A percentile compares a stretch with the other conserved stretches of the same genome.
phyloP scores from a whole-genome alignment of 1,140 invertebrate genomes.

The Panulirus ornatus region DNA sequence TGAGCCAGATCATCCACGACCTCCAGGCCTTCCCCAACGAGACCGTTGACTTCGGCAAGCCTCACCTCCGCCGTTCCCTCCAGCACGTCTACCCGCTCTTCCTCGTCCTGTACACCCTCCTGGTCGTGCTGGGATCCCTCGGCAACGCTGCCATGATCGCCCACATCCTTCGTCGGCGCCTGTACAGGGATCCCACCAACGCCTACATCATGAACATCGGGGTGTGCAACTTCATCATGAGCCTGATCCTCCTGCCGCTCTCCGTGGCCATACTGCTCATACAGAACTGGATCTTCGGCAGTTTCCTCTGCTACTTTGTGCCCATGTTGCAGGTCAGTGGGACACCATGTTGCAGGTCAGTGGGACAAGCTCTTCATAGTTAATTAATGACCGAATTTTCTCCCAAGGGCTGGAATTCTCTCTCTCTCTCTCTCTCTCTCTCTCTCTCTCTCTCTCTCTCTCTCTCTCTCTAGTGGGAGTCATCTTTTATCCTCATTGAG shows the following conservation, averaged over 20 bases:
- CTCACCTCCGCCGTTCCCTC: slow-evolving; percentile 34
- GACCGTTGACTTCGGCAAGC: slow-evolving; percentile 39
- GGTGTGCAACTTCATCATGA: slow-evolving; percentile 55
- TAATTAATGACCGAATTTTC: no score
- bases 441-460: no score
- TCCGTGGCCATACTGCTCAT: slow-evolving; percentile 61
- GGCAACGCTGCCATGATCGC: slow-evolving; percentile 53
- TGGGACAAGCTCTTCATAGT: no score
- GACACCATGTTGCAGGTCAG: neutral
- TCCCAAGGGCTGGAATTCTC: no score
- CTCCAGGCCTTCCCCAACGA: slow-evolving; percentile 52
- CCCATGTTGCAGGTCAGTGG: slow-evolving; percentile 56
- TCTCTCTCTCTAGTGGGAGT: no score
- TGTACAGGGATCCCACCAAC: slow-evolving; percentile 49
- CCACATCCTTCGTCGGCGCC: slow-evolving; percentile 60
- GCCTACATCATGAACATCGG: slow-evolving; percentile 59
- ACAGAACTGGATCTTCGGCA: slow-evolving; percentile 65
- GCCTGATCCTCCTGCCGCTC: slow-evolving; percentile 43
- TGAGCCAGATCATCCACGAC: slow-evolving; percentile 47
- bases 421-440: neutral
- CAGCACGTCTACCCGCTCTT: slow-evolving; percentile 38
- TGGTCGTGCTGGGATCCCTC: slow-evolving; percentile 32
- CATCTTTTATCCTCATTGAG: no score
- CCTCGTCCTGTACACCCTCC: slow-evolving; percentile 45
- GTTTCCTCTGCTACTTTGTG: slow-evolving; percentile 62